Evolutionary conservation across 2,888 invertebrate genomes (phyloP), one percentile per base, ranked within the genome.

Genomic region (Ornithoptera priamus): DNA sequence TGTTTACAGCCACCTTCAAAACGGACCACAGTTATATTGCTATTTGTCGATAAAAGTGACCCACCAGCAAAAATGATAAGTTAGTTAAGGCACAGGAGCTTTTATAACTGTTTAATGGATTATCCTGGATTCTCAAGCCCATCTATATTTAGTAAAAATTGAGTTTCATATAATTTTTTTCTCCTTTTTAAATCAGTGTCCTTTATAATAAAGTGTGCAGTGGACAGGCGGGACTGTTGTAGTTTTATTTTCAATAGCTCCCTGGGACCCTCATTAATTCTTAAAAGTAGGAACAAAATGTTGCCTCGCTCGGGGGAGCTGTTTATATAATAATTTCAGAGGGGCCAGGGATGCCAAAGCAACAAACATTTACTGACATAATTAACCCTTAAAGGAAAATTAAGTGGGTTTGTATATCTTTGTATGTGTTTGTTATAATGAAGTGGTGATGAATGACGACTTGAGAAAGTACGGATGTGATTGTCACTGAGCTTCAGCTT

Each of bases 201-300:
- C 60, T 67, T 67, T 60, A 70, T 70, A 56, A 67, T 57, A 65
- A 67, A 70, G 61, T 64, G 67, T 70, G 70, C 64, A 61, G 70
- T 57, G 30, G 70, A 62, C 67, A 63, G 64, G 46, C 58, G 56
- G 57, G 42, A 17, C 17, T 18, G 70, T 53, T 67, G 63, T 60
- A 60, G 63, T 70, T 70, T 67, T 70, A 64, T 70, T 70, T 67
- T 60, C 56, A 67, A 70, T 67, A 64, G 67, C 62, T 15, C n/a
- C 63, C 56, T 20, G 65, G 61, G 39, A 30, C 61, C 42, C 67
- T 70, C 57, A 67, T 70, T 70, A 70, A 70, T 70, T 70, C 61
- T 70, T 39, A 65, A 69, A 67, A 70, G 57, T 46, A 67, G 20
- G 20, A 30, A 67, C 64, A 70, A 67, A 67, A 64, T 67, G 56